A percentile compares a stretch with the other conserved stretches of the same genome.
phyloP scores from a whole-genome alignment of 2,888 invertebrate species.

The Orchesella flavescens region DNA sequence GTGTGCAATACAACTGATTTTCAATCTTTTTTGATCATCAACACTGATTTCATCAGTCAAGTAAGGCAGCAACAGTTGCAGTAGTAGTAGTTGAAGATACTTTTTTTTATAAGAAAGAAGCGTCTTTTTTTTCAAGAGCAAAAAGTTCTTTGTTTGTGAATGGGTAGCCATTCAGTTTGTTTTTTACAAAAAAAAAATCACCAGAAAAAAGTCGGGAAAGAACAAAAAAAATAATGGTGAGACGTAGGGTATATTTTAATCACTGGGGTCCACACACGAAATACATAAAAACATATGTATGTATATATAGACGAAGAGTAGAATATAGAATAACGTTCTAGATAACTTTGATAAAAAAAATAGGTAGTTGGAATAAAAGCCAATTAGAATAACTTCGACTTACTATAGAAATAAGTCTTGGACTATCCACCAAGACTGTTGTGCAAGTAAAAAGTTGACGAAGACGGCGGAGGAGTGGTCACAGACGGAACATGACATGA shows the following conservation, averaged over 20 bases:
- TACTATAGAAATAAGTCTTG: constrained; percentile 50
- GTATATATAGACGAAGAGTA: not conserved
- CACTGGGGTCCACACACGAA: not conserved
- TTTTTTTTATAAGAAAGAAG: constrained; percentile 17
- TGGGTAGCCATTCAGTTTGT: not conserved
- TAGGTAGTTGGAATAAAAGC: constrained; percentile 25
- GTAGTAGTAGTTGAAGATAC: constrained; percentile 2
- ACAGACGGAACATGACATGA: constrained; percentile 59
- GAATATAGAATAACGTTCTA: not conserved
- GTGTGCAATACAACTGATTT: constrained; percentile 57
- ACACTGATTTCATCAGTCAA: constrained; percentile 35
- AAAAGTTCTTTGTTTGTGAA: constrained; percentile 28
- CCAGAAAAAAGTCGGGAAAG: constrained; percentile 22
- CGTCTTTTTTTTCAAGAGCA: constrained; percentile 10
- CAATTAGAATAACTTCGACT: constrained; percentile 30
- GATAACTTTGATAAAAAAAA: constrained; percentile 1
- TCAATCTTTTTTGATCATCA: constrained; percentile 58
- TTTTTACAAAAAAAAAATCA: constrained; percentile 1
- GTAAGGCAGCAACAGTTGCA: constrained; percentile 12
- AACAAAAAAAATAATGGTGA: constrained; percentile 25
- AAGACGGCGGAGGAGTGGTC: constrained; percentile 59
- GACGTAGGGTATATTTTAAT: constrained; percentile 49
- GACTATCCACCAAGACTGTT: constrained; percentile 44
- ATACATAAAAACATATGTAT: not conserved
- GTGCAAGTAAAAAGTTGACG: constrained; percentile 49